Conservation (phyloP, 2,797 vertebrate genomes). For the Mormyrus proboscirostris region DNA sequence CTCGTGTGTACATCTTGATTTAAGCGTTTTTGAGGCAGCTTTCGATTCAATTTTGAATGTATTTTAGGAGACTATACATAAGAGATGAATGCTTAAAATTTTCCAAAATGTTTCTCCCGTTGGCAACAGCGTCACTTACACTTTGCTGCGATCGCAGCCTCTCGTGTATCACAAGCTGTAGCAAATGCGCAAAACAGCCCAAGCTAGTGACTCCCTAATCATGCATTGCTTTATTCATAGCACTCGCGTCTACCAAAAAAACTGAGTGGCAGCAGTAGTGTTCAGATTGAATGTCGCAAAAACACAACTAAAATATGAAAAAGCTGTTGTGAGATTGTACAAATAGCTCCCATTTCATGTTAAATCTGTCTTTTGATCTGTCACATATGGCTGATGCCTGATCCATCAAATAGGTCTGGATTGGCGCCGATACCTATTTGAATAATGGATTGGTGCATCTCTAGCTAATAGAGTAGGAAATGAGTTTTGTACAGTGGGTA, state of each 20-base stretch:
- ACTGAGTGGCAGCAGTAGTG: background rate
- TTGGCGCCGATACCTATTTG: background rate
- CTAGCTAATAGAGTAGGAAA: background rate
- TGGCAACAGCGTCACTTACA: background rate
- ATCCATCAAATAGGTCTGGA: background rate
- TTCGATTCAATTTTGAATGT: background rate
- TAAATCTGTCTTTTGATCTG: background rate
- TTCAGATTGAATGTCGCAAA: background rate
- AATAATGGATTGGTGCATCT: background rate
- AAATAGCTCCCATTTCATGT: background rate
- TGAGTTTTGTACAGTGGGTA: background rate
- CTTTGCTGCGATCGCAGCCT: background rate
- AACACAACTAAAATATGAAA: background rate
- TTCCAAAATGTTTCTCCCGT: background rate
- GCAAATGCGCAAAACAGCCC: background rate
- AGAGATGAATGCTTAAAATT: background rate
- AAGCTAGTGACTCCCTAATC: background rate
- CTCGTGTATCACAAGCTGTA: background rate
- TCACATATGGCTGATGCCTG: background rate
- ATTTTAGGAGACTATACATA: background rate
- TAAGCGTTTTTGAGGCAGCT: background rate
- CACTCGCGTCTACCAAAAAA: background rate
- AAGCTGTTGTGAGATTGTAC: background rate
- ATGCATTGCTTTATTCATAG: background rate
- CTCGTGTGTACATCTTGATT: background rate